A percentile compares a stretch with the other conserved stretches of the same genome.
phyloP scores from a whole-genome alignment of 2,113 vertebrate species.

The Gadus chalcogrammus region DNA sequence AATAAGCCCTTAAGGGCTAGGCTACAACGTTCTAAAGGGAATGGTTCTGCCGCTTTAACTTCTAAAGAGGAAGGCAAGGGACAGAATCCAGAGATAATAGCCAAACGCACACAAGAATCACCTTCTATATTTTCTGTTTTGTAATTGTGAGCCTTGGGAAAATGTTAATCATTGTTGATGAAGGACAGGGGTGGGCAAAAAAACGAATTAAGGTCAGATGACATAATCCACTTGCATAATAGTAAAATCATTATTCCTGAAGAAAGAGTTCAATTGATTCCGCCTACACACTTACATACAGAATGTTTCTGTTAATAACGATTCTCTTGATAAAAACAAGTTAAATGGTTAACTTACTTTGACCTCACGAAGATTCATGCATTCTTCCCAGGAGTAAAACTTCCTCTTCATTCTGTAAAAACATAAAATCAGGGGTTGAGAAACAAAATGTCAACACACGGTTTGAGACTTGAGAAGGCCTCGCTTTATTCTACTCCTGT shows the following conservation, averaged over 20 bases:
- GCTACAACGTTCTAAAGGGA: constrained; percentile 14
- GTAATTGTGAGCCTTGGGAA: constrained; percentile 52
- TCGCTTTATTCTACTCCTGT: no score
- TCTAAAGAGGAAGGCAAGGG: constrained; percentile 33
- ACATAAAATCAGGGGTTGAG: not conserved
- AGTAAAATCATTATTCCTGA: no score
- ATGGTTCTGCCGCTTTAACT: constrained; percentile 21
- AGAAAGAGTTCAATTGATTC: not conserved
- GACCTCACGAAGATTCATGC: constrained; percentile 95
- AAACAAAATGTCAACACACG: not conserved
- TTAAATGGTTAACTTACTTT: constrained; percentile 74
- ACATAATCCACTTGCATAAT: no score
- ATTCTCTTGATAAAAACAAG: not conserved
- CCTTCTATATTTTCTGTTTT: constrained; percentile 65
- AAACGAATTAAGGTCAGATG: not conserved
- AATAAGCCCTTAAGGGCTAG: not conserved
- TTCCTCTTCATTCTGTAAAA: constrained; percentile 92
- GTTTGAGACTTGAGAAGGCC: no score
- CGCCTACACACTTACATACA: no score
- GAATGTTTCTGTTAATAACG: no score
- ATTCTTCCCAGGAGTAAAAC: constrained; percentile 98
- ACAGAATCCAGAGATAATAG: constrained; percentile 48
- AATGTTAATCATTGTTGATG: constrained; percentile 40
- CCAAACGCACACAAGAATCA: constrained; percentile 62
- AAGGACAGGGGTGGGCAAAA: constrained; percentile 46